These are phyloP conservation scores for Drosophila subquinaria DNA, from an alignment of 2,888 invertebrate species.

Conservation along the genomic window DNA sequence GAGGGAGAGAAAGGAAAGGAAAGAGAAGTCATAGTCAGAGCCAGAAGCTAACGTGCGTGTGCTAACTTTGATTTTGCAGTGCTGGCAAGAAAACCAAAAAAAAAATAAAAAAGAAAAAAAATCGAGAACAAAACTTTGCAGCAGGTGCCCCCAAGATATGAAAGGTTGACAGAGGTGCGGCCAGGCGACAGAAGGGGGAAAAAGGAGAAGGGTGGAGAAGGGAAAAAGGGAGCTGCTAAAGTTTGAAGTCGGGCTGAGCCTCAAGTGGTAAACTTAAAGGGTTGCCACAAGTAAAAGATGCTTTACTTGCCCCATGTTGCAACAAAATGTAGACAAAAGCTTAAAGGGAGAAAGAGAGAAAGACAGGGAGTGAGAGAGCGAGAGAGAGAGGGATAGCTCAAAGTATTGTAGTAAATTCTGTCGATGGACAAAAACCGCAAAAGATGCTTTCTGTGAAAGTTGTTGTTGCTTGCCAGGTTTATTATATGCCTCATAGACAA, in stretches of 20 bases:
- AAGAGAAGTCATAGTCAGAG: constrained; percentile 14
- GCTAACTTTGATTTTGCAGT: constrained; percentile 73
- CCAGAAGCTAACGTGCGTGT: constrained; percentile 60
- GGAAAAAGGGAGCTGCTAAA: constrained; percentile 44
- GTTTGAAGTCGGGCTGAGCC: constrained; percentile 54
- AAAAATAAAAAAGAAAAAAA: constrained; percentile 23
- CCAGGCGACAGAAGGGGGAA: not conserved
- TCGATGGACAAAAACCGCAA: constrained; percentile 57
- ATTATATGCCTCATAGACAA: constrained; percentile 63
- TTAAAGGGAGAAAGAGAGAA: not conserved
- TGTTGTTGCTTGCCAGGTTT: constrained; percentile 57
- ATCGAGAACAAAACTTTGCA: constrained; percentile 63
- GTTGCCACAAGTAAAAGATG: constrained; percentile 34
- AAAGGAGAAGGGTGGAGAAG: not conserved
- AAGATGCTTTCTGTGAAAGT: constrained; percentile 62
- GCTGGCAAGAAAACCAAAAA: constrained; percentile 48
- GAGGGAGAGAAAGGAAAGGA: too few relatives aligned
- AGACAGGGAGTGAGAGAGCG: not conserved
- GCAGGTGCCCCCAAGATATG: constrained; percentile 68
- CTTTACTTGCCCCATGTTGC: not conserved
- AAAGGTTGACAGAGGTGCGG: constrained; percentile 26
- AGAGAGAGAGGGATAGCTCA: not conserved
- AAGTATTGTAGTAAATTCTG: constrained; percentile 47
- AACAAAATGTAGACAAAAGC: constrained; percentile 10
- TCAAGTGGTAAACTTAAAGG: constrained; percentile 61